phyloP scores from a whole-genome alignment of 1,140 invertebrate species.

The Cydia pomonella region DNA sequence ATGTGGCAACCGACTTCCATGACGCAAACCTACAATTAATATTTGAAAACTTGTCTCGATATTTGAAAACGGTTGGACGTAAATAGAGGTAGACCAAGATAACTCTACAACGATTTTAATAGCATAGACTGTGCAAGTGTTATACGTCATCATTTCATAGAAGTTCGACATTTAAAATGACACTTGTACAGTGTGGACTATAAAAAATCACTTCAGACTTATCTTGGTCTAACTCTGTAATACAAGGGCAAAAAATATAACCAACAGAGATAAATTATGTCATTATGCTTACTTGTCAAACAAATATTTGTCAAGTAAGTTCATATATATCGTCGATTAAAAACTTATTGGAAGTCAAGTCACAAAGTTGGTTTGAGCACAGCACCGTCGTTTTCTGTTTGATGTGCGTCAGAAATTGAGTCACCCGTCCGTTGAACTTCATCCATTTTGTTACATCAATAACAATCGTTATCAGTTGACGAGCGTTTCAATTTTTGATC shows the following conservation, averaged over 20 bases:
- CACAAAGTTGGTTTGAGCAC: neutral
- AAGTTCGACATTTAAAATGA: no score
- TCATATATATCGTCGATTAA: neutral
- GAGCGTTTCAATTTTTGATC: slow-evolving; percentile 3
- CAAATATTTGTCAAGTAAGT: neutral
- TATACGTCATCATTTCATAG: no score
- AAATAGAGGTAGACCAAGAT: no score
- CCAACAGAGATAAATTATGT: no score
- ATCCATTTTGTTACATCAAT: neutral
- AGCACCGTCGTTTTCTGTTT: neutral
- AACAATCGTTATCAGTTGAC: slow-evolving; percentile 30
- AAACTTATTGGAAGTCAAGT: neutral
- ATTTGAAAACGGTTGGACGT: no score
- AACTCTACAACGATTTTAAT: no score
- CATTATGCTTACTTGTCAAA: neutral
- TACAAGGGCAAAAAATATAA: no score
- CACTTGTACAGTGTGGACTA: no score
- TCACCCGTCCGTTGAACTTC: slow-evolving; percentile 14
- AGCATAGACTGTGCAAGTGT: no score
- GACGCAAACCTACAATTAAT: neutral
- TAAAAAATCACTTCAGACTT: no score
- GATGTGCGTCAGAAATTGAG: slow-evolving; percentile 20
- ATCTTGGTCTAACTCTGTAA: no score
- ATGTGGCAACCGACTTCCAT: slow-evolving; percentile 7
- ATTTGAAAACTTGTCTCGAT: neutral